These are phyloP conservation scores for Eufriesea mexicana DNA, from an alignment of 1,140 invertebrate genomes.

Conservation along the genomic window DNA sequence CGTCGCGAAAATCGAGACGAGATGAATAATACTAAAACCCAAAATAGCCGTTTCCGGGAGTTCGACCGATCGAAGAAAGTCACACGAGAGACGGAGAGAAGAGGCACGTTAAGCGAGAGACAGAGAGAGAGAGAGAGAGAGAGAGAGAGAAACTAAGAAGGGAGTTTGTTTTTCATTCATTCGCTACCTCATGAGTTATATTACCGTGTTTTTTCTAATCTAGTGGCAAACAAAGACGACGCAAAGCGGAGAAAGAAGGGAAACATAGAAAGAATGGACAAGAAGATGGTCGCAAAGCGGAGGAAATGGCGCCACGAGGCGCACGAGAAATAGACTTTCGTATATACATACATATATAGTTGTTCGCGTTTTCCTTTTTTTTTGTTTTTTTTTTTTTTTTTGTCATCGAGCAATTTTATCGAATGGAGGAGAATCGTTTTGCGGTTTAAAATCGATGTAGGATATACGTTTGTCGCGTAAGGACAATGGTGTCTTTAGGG, in stretches of 20 bases:
- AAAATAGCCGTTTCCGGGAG: conserved; percentile 70
- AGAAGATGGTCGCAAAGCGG: neutral
- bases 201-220: conserved; percentile 22
- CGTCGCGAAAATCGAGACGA: conserved; percentile 45
- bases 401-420: conserved; percentile 27
- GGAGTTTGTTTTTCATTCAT: conserved; percentile 48
- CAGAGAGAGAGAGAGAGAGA: neutral
- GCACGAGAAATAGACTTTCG: conserved; percentile 30
- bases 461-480: neutral
- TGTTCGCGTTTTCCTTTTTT: conserved; percentile 49
- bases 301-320: neutral
- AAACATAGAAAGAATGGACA: neutral
- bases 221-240: neutral
- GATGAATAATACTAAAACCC: conserved; percentile 80
- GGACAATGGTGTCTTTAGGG: neutral
- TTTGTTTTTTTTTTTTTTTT: neutral
- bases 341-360: conserved; percentile 10
- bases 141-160: conserved; percentile 19
- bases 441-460: too few relatives aligned
- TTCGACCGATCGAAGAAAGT: conserved; percentile 30
- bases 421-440: neutral
- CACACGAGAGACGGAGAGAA: neutral
- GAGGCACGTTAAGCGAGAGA: neutral
- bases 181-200: conserved; percentile 64
- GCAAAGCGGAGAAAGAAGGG: neutral